Percentiles rank a stretch among this genome's conserved stretches.
phyloP scores from a whole-genome alignment of 2,797 vertebrate genomes.

The Bufotes viridis region DNA sequence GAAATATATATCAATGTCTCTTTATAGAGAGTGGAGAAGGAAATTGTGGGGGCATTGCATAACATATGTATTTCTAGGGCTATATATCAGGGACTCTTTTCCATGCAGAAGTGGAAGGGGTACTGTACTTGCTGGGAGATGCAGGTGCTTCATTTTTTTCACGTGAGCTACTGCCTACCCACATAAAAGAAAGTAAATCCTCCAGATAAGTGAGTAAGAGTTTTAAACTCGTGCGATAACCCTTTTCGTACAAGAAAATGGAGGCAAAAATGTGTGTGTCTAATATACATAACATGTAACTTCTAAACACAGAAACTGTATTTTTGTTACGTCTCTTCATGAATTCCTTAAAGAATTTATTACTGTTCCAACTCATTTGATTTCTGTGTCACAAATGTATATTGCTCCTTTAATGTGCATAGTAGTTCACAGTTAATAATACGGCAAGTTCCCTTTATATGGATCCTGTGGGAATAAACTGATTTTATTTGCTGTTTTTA shows the following conservation, averaged over 20 bases:
- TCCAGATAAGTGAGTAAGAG: too few relatives aligned
- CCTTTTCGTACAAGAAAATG: neutral
- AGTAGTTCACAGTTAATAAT: conserved; percentile 36
- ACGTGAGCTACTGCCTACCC: too few relatives aligned
- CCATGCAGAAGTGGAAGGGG: too few relatives aligned
- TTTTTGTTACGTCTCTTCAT: neutral
- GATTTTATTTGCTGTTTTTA: conserved; percentile 39
- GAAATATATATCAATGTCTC: too few relatives aligned
- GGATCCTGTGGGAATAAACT: conserved; percentile 34
- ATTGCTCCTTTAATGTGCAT: conserved; percentile 38
- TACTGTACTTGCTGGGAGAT: too few relatives aligned
- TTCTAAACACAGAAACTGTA: neutral
- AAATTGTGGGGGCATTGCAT: too few relatives aligned
- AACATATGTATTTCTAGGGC: too few relatives aligned
- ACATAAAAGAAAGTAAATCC: too few relatives aligned
- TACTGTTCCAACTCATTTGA: conserved; percentile 28
- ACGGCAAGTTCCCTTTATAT: conserved; percentile 28
- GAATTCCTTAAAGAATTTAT: conserved; percentile 21
- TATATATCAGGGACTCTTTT: too few relatives aligned
- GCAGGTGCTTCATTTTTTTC: too few relatives aligned
- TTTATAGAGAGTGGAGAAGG: too few relatives aligned
- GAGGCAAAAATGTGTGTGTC: neutral
- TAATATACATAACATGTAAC: neutral
- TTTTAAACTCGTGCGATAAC: too few relatives aligned
- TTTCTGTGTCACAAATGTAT: conserved; percentile 34